Conservation (phyloP, 2,888 invertebrate genomes). For the Hemithea aestivaria region DNA sequence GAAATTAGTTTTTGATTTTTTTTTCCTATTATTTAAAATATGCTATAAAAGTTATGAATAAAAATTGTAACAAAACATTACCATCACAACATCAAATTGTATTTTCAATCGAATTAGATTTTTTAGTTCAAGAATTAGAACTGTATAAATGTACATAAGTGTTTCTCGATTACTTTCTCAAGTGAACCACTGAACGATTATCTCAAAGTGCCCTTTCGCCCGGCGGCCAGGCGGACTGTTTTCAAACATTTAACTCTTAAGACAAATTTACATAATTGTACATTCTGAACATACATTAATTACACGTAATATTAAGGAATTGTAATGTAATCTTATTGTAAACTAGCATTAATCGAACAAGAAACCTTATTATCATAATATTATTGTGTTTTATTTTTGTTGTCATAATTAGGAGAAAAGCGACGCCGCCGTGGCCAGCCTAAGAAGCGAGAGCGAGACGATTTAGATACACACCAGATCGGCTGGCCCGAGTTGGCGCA, state of each 20-base stretch:
- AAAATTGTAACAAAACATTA: too few species aligned
- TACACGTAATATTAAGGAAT: conserved; percentile 62
- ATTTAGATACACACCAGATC: too few species aligned
- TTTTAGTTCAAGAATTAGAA: too few species aligned
- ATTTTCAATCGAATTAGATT: too few species aligned
- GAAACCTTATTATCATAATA: conserved; percentile 79
- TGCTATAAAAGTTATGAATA: too few species aligned
- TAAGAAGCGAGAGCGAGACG: too few species aligned
- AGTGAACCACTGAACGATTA: conserved; percentile 48
- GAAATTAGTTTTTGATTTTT: too few species aligned
- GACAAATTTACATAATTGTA: conserved; percentile 66
- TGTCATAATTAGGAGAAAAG: too few species aligned
- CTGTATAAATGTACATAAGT: conserved; percentile 26
- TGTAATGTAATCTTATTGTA: conserved; percentile 76
- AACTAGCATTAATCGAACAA: conserved; percentile 77
- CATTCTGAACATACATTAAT: conserved; percentile 77
- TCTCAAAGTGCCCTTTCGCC: conserved; percentile 74
- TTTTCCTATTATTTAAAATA: too few species aligned
- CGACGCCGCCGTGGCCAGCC: too few species aligned
- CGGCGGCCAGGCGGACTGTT: conserved; percentile 71
- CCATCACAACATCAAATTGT: too few species aligned
- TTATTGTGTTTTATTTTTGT: conserved; percentile 61
- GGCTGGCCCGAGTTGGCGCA: too few species aligned
- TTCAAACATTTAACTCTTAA: conserved; percentile 68
- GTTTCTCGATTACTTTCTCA: conserved; percentile 48